phyloP scores from a whole-genome alignment of 2,113 vertebrate genomes.

The Marmota monax region DNA sequence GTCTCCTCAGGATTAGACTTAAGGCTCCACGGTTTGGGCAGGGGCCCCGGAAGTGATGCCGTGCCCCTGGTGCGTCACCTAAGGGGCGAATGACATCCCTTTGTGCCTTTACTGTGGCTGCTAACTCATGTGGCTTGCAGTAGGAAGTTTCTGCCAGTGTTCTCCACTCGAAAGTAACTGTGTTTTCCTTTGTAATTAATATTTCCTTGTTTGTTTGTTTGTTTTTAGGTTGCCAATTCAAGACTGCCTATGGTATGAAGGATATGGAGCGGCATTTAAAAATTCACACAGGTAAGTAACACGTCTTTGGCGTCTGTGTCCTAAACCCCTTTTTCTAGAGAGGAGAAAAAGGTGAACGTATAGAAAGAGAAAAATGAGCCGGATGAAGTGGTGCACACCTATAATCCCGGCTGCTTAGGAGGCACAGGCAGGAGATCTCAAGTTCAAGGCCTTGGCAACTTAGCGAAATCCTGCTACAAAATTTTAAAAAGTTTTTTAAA shows the following conservation, averaged over 20 bases:
- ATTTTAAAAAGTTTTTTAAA: too few relatives aligned
- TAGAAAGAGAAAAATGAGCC: not conserved
- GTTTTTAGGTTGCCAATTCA: slow-evolving; percentile 95
- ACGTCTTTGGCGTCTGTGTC: fast-evolving
- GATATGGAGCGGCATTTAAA: slow-evolving; percentile 98
- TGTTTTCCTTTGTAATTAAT: not conserved
- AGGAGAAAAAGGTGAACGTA: too few relatives aligned
- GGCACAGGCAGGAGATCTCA: not conserved
- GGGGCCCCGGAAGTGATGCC: fast-evolving
- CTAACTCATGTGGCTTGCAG: not conserved
- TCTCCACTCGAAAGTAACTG: not conserved
- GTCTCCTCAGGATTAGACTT: not conserved
- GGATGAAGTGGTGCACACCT: not conserved
- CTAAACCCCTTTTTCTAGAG: not conserved
- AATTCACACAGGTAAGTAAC: slow-evolving; percentile 94
- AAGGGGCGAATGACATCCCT: fast-evolving
- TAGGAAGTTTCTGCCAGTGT: not conserved
- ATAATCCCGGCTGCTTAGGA: not conserved
- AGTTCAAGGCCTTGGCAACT: not conserved
- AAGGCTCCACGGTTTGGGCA: too few relatives aligned
- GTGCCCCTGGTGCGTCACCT: fast-evolving
- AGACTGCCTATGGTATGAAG: slow-evolving; percentile 98
- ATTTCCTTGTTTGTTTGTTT: not conserved
- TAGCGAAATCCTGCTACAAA: not conserved
- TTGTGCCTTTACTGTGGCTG: not conserved